Conservation (phyloP, 2,113 vertebrate species). For the Hemibagrus wyckioides region DNA sequence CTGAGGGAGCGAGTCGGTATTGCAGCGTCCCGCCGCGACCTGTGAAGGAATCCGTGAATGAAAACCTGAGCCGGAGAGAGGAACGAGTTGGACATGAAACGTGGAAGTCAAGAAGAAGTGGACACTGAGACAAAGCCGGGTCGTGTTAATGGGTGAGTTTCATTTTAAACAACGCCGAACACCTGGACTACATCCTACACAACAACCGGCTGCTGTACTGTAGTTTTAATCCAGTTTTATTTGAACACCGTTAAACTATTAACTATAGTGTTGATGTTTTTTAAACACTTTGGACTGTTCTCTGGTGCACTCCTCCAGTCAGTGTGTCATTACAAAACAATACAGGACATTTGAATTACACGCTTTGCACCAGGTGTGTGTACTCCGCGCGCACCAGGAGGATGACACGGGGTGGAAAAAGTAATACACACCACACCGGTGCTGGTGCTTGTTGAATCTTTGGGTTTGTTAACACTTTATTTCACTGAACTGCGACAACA, state of each 20-base stretch:
- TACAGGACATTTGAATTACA: background rate
- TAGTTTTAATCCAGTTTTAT: background rate
- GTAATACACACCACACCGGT: background rate
- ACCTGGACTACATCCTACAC: background rate
- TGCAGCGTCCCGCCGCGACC: constrained; percentile 9
- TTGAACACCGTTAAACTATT: background rate
- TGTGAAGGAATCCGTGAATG: constrained; percentile 16
- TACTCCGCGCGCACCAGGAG: background rate
- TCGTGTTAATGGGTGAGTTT: background rate
- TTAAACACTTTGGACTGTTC: background rate
- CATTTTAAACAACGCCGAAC: background rate
- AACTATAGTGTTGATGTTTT: background rate
- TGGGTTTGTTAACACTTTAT: background rate
- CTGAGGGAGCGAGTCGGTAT: background rate
- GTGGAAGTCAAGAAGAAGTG: background rate
- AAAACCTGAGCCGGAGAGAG: background rate
- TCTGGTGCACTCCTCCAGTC: background rate
- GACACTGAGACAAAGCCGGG: background rate
- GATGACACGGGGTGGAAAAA: background rate
- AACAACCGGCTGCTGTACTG: background rate
- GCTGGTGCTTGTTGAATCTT: background rate
- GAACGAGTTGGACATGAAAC: background rate
- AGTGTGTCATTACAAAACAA: background rate
- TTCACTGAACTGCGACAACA: background rate
- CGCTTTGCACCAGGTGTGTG: background rate